Base-by-base conservation (phyloP, 2,797 vertebrate genomes). In the Takifugu rubripes region DNA sequence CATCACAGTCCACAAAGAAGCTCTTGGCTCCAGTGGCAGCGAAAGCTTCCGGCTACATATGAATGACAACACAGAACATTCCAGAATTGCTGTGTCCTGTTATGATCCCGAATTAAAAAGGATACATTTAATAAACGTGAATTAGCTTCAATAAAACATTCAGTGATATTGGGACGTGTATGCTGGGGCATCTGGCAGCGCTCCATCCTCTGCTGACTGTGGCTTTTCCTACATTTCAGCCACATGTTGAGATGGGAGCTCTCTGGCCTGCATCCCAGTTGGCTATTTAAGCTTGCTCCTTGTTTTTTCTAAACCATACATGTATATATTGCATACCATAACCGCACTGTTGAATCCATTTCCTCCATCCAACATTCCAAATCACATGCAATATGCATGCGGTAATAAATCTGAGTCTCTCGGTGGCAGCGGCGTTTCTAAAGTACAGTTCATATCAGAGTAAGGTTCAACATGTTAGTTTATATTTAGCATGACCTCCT, bases 11-110 rank as follows among this genome's bases (percentile, higher is more conserved):
- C 54, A 4, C 12, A 60, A 47, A 43, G 31, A 26, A 52, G 54
- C 29, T 25, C 40, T 10, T 9, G 36, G 8, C 52, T 25, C 21
- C 12, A 26, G 5, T 14, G 36, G 14, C 11, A 40, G 36, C 36
- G 36, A 40, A 36, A 40, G 36, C 36, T 14, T 40, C 36, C 36
- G 14, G 36, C 36, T 12, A 14, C 36, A 40, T 62, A 50, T 59
- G 33, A 79, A 81, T 56, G 47, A 59, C 26, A 66, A 71, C 61
- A 69, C 70, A 72, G 57, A 60, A 25, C 27, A 29, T 29, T 7
- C 27, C 36, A 40, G 36, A 40, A 3, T 40, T 14, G 10, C 33
- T 33, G 33, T 9, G 33, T 33, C 8, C 27, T 27, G 6, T 29
- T 33, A 2, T 11, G 33, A 10, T 33, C 11, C 33, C 3, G 11